Conservation (phyloP, 2,888 invertebrate genomes). For the Plagodis dolabraria region DNA sequence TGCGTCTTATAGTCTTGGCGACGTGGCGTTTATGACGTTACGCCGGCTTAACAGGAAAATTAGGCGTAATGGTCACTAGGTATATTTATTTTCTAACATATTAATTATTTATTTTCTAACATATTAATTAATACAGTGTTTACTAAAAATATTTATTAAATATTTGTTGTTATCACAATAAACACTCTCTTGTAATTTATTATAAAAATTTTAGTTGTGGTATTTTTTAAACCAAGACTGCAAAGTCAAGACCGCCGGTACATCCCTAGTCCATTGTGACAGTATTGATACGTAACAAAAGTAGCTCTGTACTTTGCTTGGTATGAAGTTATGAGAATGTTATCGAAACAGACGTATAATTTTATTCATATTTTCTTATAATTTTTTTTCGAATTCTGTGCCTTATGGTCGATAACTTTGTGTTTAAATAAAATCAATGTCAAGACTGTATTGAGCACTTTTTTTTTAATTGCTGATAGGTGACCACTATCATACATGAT, state of each 20-base stretch:
- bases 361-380: conserved; percentile 27
- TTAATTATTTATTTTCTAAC: too few species aligned
- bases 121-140: not conserved
- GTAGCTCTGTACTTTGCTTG: conserved; percentile 4
- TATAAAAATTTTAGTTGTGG: not conserved
- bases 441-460: too few species aligned
- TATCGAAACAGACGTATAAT: conserved; percentile 13
- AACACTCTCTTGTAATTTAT: too few species aligned
- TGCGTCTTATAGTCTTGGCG: too few species aligned
- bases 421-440: not conserved
- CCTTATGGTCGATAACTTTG: conserved; percentile 15
- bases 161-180: not conserved
- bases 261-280: conserved; percentile 11
- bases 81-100: too few species aligned
- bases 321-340: conserved; percentile 21
- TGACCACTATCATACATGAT: too few species aligned
- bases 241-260: conserved; percentile 1
- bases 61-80: too few species aligned
- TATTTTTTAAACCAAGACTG: conserved; percentile 2
- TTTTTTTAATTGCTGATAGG: too few species aligned
- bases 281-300: conserved; percentile 22
- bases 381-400: conserved; percentile 18
- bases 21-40: too few species aligned
- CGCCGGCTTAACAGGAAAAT: too few species aligned
- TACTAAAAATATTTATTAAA: not conserved